These are phyloP conservation scores for Psix sp. DNA, from an alignment of 1,140 invertebrate species.

Conservation along the genomic window DNA sequence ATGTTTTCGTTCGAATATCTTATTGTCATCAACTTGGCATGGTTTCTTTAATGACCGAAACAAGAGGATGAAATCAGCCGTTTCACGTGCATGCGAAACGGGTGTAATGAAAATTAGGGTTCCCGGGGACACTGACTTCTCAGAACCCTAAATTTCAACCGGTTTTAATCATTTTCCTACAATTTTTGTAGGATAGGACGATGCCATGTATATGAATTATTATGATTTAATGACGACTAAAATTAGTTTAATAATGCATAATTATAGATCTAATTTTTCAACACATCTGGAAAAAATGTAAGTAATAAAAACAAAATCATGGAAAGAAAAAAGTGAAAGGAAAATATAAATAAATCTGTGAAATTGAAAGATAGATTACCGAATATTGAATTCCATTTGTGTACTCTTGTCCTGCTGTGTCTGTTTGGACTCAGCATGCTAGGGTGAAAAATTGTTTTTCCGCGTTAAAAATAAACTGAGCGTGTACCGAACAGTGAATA, in stretches of 20 bases:
- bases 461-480: constrained; percentile 15
- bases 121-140: constrained; percentile 33
- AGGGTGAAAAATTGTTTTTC: constrained; percentile 11
- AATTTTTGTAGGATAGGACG: constrained; percentile 24
- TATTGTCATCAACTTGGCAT: constrained; percentile 47
- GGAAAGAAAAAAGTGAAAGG: background rate
- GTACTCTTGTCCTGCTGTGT: too few species aligned
- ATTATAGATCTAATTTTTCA: constrained; percentile 15
- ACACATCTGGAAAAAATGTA: constrained; percentile 2
- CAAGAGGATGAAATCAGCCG: constrained; percentile 50
- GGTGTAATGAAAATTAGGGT: constrained; percentile 55
- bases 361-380: background rate
- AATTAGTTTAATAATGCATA: constrained; percentile 20
- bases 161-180: constrained; percentile 39
- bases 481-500: background rate
- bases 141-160: constrained; percentile 38
- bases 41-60: constrained; percentile 48
- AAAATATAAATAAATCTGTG: background rate
- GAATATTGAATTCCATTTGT: constrained; percentile 3
- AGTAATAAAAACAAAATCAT: background rate
- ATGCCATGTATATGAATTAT: too few species aligned
- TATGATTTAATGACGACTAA: constrained; percentile 15
- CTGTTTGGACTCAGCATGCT: constrained; percentile 2
- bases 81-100: constrained; percentile 47
- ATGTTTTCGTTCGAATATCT: constrained; percentile 30